phyloP scores from a whole-genome alignment of 2,888 invertebrate genomes.

The Labia minor region DNA sequence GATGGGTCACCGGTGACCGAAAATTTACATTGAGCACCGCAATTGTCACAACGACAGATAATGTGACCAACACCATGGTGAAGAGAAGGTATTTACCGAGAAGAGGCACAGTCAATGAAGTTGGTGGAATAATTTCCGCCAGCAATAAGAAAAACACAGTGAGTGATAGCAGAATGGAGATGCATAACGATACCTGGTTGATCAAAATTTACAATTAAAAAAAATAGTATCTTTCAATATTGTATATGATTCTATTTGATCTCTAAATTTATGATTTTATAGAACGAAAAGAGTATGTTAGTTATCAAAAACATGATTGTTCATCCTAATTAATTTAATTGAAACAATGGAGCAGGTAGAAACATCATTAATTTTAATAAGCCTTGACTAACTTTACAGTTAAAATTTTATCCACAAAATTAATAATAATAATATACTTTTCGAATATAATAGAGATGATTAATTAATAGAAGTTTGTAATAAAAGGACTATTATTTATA shows the following conservation, averaged over 20 bases:
- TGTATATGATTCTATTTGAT: neutral
- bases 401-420: too few species aligned
- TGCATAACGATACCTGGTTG: conserved; percentile 69
- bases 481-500: too few species aligned
- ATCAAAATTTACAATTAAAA: neutral
- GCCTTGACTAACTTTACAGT: too few species aligned
- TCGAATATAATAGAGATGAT: too few species aligned
- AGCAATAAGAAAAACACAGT: conserved; percentile 89
- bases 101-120: conserved; percentile 82
- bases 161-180: conserved; percentile 82
- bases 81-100: conserved; percentile 86
- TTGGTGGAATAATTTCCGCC: conserved; percentile 90
- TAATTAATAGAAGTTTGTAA: too few species aligned
- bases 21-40: conserved; percentile 87
- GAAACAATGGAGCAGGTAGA: too few species aligned
- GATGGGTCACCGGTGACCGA: conserved; percentile 83
- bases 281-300: too few species aligned
- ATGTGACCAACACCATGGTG: conserved; percentile 87
- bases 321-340: too few species aligned
- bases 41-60: conserved; percentile 87
- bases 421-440: too few species aligned
- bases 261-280: neutral
- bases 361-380: too few species aligned
- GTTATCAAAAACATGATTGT: too few species aligned
- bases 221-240: neutral